A percentile compares a stretch with the other conserved stretches of the same genome.
phyloP scores from a whole-genome alignment of 2,113 vertebrate genomes.

The Grus americana region DNA sequence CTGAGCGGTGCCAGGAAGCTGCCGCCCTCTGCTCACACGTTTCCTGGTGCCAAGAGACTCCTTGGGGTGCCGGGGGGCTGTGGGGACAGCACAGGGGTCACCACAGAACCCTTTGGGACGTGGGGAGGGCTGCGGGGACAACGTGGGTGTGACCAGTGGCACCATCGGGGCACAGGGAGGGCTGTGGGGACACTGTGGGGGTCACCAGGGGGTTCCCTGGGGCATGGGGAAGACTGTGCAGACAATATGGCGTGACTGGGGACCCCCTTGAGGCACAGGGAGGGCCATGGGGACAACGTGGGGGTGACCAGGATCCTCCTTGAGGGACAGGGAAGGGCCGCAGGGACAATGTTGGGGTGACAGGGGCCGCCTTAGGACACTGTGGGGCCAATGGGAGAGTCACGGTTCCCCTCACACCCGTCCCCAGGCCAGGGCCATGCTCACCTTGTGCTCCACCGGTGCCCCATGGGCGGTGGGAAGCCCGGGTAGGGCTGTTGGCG shows the following conservation, averaged over 20 bases:
- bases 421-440: background rate
- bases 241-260: background rate
- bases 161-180: no score
- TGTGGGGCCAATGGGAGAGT: no score
- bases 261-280: background rate
- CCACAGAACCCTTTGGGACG: background rate
- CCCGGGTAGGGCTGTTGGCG: background rate
- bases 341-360: background rate
- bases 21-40: background rate
- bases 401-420: background rate
- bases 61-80: background rate
- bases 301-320: no score
- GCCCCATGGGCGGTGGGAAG: fast-evolving
- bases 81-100: background rate
- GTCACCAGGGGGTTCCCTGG: background rate
- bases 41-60: background rate
- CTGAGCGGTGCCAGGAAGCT: background rate
- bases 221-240: no score
- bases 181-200: background rate
- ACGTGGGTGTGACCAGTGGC: fast-evolving
- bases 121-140: background rate
- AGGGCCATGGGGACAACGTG: fast-evolving
- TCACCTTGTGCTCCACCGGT: fast-evolving
- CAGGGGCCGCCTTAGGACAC: no score
- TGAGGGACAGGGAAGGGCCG: background rate